Percentiles rank a stretch among this genome's conserved stretches.
These are phyloP conservation scores for Berghia stephanieae DNA, from an alignment of 1,140 invertebrate species.

Conservation along the genomic window DNA sequence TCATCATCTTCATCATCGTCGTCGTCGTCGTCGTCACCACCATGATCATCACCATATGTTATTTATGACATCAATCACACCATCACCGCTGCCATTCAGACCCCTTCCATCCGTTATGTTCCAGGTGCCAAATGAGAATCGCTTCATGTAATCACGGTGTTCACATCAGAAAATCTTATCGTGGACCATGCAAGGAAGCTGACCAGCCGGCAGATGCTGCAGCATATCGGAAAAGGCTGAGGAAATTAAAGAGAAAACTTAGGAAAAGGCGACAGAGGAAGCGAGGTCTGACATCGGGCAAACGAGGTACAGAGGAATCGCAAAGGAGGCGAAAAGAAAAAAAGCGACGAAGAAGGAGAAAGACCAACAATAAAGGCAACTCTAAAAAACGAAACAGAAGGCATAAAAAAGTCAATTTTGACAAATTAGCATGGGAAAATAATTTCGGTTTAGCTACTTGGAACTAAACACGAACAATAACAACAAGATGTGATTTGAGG, in stretches of 20 bases:
- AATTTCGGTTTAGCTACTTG: too few species aligned
- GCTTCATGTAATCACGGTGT: slow-evolving; percentile 43
- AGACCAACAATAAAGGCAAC: slow-evolving; percentile 11
- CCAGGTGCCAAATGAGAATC: slow-evolving; percentile 50
- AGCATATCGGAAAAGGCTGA: background rate
- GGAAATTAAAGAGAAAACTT: slow-evolving; percentile 14
- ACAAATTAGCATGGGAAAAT: too few species aligned
- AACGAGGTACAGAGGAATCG: too few species aligned
- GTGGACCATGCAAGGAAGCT: slow-evolving; percentile 37
- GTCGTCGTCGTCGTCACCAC: background rate
- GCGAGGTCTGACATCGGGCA: slow-evolving; percentile 27
- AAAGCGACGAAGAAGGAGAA: slow-evolving; percentile 32
- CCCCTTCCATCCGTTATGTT: slow-evolving; percentile 37
- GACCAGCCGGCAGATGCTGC: background rate
- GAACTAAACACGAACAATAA: too few species aligned
- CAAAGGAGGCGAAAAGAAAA: slow-evolving; percentile 32
- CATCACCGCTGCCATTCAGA: background rate
- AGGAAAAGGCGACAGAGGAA: slow-evolving; percentile 15
- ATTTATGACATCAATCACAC: background rate
- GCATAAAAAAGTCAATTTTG: too few species aligned
- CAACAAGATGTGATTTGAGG: too few species aligned
- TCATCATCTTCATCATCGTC: background rate
- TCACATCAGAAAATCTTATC: slow-evolving; percentile 41
- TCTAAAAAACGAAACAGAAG: background rate
- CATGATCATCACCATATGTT: background rate